These are phyloP conservation scores for Pogona vitticeps DNA, from an alignment of 2,113 vertebrate species.

Conservation along the genomic window DNA sequence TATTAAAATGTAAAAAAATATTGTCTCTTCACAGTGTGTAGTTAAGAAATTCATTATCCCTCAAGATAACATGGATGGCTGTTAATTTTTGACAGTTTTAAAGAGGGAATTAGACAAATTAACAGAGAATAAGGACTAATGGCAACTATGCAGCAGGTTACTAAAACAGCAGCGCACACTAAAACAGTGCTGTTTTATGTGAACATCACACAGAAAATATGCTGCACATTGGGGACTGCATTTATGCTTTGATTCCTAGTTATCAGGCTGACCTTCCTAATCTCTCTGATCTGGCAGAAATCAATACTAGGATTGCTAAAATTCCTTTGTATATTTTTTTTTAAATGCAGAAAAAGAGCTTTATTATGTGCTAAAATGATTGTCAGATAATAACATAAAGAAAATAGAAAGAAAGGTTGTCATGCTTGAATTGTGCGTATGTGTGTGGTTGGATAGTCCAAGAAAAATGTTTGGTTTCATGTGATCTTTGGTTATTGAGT, in stretches of 20 bases:
- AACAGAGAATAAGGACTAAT: no score
- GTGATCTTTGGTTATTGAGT: neutral
- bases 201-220: neutral
- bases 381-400: no score
- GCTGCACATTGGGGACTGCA: neutral
- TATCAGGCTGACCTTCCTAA: neutral
- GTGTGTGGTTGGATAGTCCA: neutral
- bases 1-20: neutral
- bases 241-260: neutral
- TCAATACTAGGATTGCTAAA: neutral
- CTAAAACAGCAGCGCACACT: neutral
- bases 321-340: neutral
- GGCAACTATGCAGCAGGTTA: no score
- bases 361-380: neutral
- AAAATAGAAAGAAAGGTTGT: neutral
- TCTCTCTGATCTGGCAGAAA: neutral
- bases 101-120: no score
- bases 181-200: neutral
- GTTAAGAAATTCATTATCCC: no score
- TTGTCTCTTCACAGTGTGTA: no score
- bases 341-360: neutral
- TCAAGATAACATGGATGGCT: no score
- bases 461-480: neutral
- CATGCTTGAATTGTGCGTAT: neutral
- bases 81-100: no score